A percentile compares a stretch with the other conserved stretches of the same genome.
phyloP scores from a whole-genome alignment of 2,888 invertebrate species.

The Apodemia mormo region DNA sequence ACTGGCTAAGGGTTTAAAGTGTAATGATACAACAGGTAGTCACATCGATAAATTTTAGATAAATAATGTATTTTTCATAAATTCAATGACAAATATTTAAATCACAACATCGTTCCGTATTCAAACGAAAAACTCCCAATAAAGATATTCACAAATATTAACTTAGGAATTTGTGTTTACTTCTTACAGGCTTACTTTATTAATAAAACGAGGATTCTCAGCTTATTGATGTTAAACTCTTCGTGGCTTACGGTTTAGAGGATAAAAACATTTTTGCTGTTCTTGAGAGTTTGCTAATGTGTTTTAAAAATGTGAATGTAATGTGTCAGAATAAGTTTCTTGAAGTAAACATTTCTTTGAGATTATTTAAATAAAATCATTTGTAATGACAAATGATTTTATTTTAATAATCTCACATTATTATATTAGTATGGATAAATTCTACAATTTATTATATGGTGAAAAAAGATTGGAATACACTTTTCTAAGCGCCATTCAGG shows the following conservation, averaged over 20 bases:
- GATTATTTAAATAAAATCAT: no score
- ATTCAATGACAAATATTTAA: not conserved
- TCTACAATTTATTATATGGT: no score
- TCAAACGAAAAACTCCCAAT: slow-evolving; percentile 9
- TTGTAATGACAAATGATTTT: no score
- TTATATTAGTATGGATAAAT: no score
- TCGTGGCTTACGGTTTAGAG: not conserved
- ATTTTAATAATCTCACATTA: no score
- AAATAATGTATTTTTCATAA: not conserved
- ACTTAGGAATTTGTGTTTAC: slow-evolving; percentile 14
- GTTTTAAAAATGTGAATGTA: slow-evolving; percentile 1
- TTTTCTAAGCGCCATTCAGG: no score
- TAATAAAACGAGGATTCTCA: slow-evolving; percentile 12
- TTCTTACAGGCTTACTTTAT: slow-evolving; percentile 17
- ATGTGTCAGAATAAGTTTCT: not conserved
- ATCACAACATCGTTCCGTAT: not conserved
- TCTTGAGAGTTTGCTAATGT: slow-evolving; percentile 1
- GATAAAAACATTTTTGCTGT: not conserved
- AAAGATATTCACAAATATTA: slow-evolving; percentile 15
- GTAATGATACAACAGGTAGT: not conserved
- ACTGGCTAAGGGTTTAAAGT: no score
- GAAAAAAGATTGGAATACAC: no score
- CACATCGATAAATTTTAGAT: not conserved
- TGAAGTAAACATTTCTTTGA: not conserved
- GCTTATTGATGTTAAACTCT: slow-evolving; percentile 10